phyloP scores from a whole-genome alignment of 2,113 vertebrate genomes.

The Microtus oregoni region DNA sequence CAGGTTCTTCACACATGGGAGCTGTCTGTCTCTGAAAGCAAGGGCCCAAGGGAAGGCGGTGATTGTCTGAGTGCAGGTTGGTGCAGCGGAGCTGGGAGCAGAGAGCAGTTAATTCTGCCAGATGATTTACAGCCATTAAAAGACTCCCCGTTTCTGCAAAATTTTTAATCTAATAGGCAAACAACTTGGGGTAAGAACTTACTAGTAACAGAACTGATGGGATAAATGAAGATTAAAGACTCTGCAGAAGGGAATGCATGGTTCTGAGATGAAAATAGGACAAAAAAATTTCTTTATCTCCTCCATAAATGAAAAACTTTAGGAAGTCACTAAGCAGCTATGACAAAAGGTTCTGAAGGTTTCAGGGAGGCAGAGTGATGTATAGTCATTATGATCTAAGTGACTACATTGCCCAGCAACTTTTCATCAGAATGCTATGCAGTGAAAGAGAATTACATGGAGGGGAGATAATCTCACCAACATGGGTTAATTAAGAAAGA shows the following conservation, averaged over 20 bases:
- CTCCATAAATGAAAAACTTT: background rate
- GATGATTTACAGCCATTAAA: constrained; percentile 87
- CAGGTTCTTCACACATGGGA: background rate
- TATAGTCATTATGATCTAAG: background rate
- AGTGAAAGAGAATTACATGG: background rate
- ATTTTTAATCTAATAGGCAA: constrained; percentile 89
- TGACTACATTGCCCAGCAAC: accelerated
- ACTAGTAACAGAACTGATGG: constrained; percentile 83
- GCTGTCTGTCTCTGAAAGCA: constrained; percentile 60
- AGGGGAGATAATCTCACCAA: background rate
- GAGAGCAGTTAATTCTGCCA: constrained; percentile 75
- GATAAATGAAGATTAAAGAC: constrained; percentile 88
- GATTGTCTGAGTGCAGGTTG: constrained; percentile 73
- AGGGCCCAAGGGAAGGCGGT: background rate
- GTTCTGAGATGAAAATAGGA: constrained; percentile 85
- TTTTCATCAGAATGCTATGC: background rate
- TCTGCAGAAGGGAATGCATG: constrained; percentile 79
- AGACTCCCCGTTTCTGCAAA: constrained; percentile 84
- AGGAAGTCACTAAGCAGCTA: background rate
- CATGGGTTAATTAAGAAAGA: background rate
- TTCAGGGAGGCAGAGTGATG: background rate
- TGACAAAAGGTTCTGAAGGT: background rate
- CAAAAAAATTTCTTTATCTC: constrained; percentile 72
- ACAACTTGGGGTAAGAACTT: constrained; percentile 86
- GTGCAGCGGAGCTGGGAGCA: background rate